A percentile compares a stretch with the other conserved stretches of the same genome.
These are phyloP conservation scores for Chromoteleia sp. DNA, from an alignment of 2,888 invertebrate genomes.

Conservation along the genomic window DNA sequence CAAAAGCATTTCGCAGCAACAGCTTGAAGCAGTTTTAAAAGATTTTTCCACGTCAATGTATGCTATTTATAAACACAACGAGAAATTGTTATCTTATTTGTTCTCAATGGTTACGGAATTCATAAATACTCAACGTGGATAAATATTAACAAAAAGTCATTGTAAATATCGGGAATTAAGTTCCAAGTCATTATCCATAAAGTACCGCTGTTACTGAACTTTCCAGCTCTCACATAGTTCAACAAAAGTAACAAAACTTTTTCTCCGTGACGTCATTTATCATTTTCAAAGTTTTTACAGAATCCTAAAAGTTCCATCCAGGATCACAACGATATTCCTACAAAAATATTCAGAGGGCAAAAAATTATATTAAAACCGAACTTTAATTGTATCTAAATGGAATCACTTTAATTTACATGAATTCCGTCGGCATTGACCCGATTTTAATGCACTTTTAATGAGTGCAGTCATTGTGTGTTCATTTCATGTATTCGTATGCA, in stretches of 20 bases:
- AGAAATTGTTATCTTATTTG: neutral
- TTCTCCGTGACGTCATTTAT: slow-evolving; percentile 34
- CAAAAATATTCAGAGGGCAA: neutral
- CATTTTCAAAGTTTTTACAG: slow-evolving; percentile 41
- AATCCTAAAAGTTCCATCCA: slow-evolving; percentile 24
- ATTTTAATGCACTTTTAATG: slow-evolving; percentile 53
- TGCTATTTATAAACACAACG: neutral
- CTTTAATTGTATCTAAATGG: slow-evolving; percentile 28
- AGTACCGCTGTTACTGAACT: slow-evolving; percentile 7
- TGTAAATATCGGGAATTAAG: neutral
- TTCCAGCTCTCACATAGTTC: slow-evolving; percentile 20
- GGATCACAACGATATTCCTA: neutral
- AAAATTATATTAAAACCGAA: slow-evolving; percentile 7
- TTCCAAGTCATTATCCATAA: slow-evolving; percentile 18
- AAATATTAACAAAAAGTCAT: neutral
- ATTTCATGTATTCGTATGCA: slow-evolving; percentile 29
- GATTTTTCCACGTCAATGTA: neutral
- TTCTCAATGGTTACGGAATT: neutral
- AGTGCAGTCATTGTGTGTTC: slow-evolving; percentile 21
- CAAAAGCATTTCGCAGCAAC: too few relatives aligned
- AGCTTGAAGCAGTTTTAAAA: too few relatives aligned
- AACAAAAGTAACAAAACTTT: slow-evolving; percentile 30
- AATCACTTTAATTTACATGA: slow-evolving; percentile 35
- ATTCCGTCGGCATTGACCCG: slow-evolving; percentile 43
- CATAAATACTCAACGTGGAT: neutral